Percentiles rank a stretch among this genome's conserved stretches.
These are phyloP conservation scores for Drosophila limbata DNA, from an alignment of 2,888 invertebrate species.

Conservation along the genomic window DNA sequence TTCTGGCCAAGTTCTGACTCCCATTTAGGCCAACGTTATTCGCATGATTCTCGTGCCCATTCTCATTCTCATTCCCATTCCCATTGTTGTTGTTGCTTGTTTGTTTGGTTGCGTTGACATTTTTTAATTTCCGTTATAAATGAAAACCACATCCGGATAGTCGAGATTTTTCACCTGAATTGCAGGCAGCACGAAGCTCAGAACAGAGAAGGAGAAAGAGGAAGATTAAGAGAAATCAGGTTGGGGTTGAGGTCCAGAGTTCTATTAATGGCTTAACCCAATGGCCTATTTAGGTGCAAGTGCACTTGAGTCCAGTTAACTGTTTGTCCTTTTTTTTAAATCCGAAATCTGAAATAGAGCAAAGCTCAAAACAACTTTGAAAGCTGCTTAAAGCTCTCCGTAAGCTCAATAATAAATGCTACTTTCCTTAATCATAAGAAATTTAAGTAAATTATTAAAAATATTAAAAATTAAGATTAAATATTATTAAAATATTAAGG, in stretches of 20 bases:
- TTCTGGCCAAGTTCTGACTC: neutral
- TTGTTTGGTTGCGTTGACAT: slow-evolving; percentile 55
- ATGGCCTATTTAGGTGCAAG: slow-evolving; percentile 3
- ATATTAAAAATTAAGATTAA: too few species aligned
- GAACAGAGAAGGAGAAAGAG: neutral
- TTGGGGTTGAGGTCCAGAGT: neutral
- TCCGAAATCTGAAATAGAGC: neutral
- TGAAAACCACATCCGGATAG: slow-evolving; percentile 69
- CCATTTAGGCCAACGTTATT: slow-evolving; percentile 27
- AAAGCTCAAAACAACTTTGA: neutral
- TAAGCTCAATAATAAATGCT: too few species aligned
- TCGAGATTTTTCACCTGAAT: slow-evolving; percentile 31
- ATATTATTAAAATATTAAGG: too few species aligned
- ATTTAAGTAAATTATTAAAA: too few species aligned
- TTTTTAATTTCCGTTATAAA: slow-evolving; percentile 80
- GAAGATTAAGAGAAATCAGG: neutral
- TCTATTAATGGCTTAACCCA: slow-evolving; percentile 22
- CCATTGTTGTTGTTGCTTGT: slow-evolving; percentile 12
- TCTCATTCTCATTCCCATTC: neutral
- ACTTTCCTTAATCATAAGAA: too few species aligned
- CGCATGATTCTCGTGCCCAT: neutral
- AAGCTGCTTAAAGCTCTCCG: neutral
- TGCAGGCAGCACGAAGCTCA: too few species aligned
- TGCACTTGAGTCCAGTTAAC: neutral
- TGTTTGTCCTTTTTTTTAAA: neutral